Evolutionary conservation across 2,113 vertebrate genomes (phyloP), one percentile per base, ranked within the genome.

Genomic region (Spizaetus ornatus): DNA sequence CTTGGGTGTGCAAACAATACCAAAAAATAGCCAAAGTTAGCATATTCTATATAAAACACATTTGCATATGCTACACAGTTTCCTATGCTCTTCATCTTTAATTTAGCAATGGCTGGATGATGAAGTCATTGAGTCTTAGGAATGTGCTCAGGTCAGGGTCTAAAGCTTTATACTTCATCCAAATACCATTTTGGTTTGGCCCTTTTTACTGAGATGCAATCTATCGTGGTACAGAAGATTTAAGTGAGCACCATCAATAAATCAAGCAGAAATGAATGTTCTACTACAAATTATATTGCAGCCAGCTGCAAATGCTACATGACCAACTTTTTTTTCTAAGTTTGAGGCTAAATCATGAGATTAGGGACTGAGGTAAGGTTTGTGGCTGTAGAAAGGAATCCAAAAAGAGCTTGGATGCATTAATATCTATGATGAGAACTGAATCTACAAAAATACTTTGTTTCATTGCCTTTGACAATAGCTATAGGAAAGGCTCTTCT

Each of bases 101-200:
- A 96, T 95, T 93, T 96, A 94, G 71, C 87, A 87, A 73, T 66
- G 86, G 66, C 55, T 93, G 86, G 53, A 87, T 96, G 94, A 97
- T 96, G 93, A 95, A 95, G 78, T 91, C 78, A 79, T 55, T 63
- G 78, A 82, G 34, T 40, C 55, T 90, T 90, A 90, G 62, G 67
- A 93, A 87, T 73, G 58, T 58, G 32, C 82, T 70, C 85, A 95
- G 96, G 95, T 96, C 95, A 73, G 82, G n/a, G 32, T 90, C 84
- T 93, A 88, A 88, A 95, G 50, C 89, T 95, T 97, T 95, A 88
- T 91, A 95, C 89, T 96, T 96, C 66, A 90, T 97, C 89, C 96
- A 95, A 95, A 94, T 59, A 90, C 84, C 89, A 90, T 94, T 94
- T 95, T 91, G 81, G 71, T 91, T 95, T 95, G 93, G 89, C 89